Conservation (phyloP, 1,140 invertebrate genomes). For the Acromyrmex heyeri region DNA sequence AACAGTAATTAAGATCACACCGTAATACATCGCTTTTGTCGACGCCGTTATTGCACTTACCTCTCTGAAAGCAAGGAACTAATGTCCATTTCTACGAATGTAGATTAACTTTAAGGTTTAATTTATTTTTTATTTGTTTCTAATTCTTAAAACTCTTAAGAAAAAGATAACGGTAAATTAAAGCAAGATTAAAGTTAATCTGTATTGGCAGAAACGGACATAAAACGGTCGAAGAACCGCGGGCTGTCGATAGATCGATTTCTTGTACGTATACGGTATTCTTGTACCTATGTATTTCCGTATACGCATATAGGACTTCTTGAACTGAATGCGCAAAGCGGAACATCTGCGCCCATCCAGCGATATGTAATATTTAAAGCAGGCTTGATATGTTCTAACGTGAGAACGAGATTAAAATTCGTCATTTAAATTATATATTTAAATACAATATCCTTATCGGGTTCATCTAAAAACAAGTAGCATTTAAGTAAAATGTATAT, state of each 20-base stretch:
- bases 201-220: no score
- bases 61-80: neutral
- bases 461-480: neutral
- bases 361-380: constrained; percentile 44
- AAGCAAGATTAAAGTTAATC: no score
- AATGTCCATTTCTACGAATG: neutral
- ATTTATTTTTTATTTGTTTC: no score
- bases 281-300: constrained; percentile 28
- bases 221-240: constrained; percentile 14
- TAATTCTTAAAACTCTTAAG: no score
- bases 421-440: neutral
- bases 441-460: neutral
- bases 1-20: constrained; percentile 42
- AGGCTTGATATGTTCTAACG: neutral
- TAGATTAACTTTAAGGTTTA: no score
- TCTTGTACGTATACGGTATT: neutral
- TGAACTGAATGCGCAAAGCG: neutral
- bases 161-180: no score
- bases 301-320: constrained; percentile 46
- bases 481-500: neutral
- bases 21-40: constrained; percentile 4
- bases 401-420: neutral
- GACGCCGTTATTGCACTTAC: neutral
- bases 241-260: constrained; percentile 46
- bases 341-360: constrained; percentile 13